phyloP scores from a whole-genome alignment of 2,797 vertebrate genomes.

The Anniella stebbinsi region DNA sequence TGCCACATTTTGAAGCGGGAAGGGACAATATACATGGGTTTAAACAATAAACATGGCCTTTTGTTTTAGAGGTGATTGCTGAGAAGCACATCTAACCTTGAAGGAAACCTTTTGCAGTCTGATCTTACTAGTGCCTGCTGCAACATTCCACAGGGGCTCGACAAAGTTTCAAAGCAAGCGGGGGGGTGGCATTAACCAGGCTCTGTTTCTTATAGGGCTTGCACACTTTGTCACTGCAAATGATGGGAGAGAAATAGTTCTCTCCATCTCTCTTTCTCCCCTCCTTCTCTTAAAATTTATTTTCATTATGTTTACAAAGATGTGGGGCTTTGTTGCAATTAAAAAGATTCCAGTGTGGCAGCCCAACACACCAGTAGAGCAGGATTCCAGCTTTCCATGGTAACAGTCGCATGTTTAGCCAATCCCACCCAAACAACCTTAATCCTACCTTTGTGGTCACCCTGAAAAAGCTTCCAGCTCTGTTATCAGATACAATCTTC shows the following conservation, averaged over 20 bases:
- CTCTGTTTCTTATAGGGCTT: neutral
- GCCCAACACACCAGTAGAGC: constrained; percentile 79
- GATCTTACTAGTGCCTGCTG: neutral
- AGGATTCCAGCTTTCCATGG: constrained; percentile 82
- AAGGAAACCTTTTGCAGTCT: neutral
- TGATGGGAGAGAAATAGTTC: neutral
- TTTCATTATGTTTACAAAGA: constrained; percentile 72
- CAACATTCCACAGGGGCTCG: neutral
- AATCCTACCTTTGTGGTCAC: constrained; percentile 74
- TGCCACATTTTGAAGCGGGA: neutral
- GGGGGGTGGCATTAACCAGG: neutral
- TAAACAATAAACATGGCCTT: neutral
- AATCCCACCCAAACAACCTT: constrained; percentile 72
- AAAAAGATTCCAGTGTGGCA: constrained; percentile 75
- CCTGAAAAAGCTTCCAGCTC: constrained; percentile 69
- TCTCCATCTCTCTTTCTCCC: neutral
- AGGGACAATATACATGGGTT: neutral
- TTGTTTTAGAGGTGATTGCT: neutral
- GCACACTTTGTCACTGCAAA: neutral
- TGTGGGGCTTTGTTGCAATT: constrained; percentile 68
- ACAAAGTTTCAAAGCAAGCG: neutral
- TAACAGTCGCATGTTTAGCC: constrained; percentile 75
- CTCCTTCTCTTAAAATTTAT: constrained; percentile 45
- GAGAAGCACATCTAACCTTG: neutral
- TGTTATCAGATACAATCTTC: constrained; percentile 75